A percentile compares a stretch with the other conserved stretches of the same genome.
These are phyloP conservation scores for Cephus nigrinus DNA, from an alignment of 2,888 invertebrate species.

Conservation along the genomic window DNA sequence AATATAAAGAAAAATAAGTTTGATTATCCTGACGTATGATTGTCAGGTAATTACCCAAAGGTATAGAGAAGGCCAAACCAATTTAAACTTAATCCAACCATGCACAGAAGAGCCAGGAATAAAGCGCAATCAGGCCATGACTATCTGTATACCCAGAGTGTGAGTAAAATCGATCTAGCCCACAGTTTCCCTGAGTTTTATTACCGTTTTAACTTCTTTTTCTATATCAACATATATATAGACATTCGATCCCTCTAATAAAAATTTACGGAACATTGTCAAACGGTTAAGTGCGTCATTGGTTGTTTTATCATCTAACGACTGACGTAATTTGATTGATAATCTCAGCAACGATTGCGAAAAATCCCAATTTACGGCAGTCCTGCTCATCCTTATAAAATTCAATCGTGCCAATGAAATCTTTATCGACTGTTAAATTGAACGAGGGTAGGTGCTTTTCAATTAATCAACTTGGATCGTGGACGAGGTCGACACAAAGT, in stretches of 20 bases:
- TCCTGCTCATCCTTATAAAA: neutral
- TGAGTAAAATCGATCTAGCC: neutral
- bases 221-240: neutral
- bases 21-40: neutral
- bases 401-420: neutral
- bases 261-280: neutral
- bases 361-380: neutral
- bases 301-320: neutral
- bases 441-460: neutral
- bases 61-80: neutral
- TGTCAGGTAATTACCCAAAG: neutral
- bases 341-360: neutral
- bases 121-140: neutral
- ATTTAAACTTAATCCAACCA: neutral
- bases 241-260: neutral
- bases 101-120: neutral
- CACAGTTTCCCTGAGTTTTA: neutral
- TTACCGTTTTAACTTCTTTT: neutral
- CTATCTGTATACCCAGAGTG: neutral
- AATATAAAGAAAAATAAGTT: neutral
- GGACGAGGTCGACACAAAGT: no score
- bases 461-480: neutral
- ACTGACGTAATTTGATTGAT: neutral
- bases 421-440: neutral
- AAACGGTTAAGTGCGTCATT: neutral